Evolutionary conservation across 2,797 vertebrate species (phyloP), one percentile per base, ranked within the genome.

Genomic region (Pipistrellus pipistrellus): DNA sequence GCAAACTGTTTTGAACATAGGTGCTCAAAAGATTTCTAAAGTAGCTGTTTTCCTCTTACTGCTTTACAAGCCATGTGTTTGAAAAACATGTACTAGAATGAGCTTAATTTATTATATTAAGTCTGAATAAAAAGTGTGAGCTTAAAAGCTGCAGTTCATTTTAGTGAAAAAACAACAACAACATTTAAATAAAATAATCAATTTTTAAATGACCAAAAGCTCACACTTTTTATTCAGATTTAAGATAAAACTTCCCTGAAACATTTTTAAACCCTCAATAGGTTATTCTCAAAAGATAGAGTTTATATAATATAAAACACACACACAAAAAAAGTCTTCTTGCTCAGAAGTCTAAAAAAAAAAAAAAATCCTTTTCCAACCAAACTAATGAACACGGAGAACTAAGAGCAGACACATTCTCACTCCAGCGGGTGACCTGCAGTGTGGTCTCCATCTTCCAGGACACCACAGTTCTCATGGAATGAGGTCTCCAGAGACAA

Each of bases 41-140:
- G 20, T 77, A 48, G 13, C 2, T 27, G 81, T 94, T 88, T 44
- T 8, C 11, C 55, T 8, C 14, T 55, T 86, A 82, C 77, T 83
- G 46, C 41, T 62, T 73, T 76, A n/a, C 59, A 68, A 84, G 12
- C 10, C 3, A 73, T 83, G 20, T 15, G 30, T 86, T 86, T 77
- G 27, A 17, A 80, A 93, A 76, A 90, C 85, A 59, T 35, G 3
- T 90, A 88, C 88, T 78, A 75, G 81, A 90, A 92, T 46, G 75
- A 83, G 38, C 48, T 46, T 77, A 77, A 78, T 57, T 87, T 53
- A 81, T 73, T 90, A 77, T 46, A 85, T 66, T 75, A 92, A 53
- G 82, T 76, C n/a, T 83, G 53, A 93, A 76, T 94, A 64, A 95
- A 91, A 96, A 86, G 64, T 75, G 57, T 30, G 7, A 51, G 13